Percentiles rank a stretch among this genome's conserved stretches.
Evolutionary conservation across 2,113 vertebrate genomes (phyloP).

Genomic region (Cryptotis parvus): DNA sequence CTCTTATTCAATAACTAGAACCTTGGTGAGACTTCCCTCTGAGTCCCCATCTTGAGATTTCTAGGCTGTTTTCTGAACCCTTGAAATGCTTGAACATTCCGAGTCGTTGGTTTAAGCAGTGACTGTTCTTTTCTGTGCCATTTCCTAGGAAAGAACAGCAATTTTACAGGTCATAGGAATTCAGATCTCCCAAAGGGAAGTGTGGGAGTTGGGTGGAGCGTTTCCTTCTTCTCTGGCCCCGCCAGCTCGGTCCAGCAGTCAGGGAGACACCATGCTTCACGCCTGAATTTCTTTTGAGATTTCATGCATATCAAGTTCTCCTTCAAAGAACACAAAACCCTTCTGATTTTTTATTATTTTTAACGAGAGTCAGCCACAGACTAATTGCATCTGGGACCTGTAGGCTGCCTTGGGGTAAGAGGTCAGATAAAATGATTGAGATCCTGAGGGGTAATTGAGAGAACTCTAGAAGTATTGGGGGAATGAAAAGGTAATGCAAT

Average conservation of each 20-base stretch:
- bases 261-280: background rate
- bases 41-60: conserved; percentile 1
- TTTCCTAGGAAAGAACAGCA: background rate
- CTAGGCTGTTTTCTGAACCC: conserved; percentile 28
- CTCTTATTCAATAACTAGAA: background rate
- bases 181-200: background rate
- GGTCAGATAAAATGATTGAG: background rate
- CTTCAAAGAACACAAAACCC: conserved; percentile 51
- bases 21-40: background rate
- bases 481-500: background rate
- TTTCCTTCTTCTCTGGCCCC: background rate
- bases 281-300: conserved; percentile 32
- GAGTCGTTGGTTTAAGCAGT: background rate
- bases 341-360: conserved; percentile 45
- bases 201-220: background rate
- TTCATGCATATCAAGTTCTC: conserved; percentile 40
- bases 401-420: conserved; percentile 19
- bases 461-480: background rate
- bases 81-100: conserved; percentile 6
- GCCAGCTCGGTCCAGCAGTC: background rate
- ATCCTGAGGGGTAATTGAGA: background rate
- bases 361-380: conserved; percentile 41
- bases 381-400: conserved; percentile 35
- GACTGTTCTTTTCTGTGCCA: background rate
- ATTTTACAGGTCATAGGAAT: background rate